A percentile compares a stretch with the other conserved stretches of the same genome.
phyloP scores from a whole-genome alignment of 1,140 invertebrate genomes.

The Hyphantria cunea region DNA sequence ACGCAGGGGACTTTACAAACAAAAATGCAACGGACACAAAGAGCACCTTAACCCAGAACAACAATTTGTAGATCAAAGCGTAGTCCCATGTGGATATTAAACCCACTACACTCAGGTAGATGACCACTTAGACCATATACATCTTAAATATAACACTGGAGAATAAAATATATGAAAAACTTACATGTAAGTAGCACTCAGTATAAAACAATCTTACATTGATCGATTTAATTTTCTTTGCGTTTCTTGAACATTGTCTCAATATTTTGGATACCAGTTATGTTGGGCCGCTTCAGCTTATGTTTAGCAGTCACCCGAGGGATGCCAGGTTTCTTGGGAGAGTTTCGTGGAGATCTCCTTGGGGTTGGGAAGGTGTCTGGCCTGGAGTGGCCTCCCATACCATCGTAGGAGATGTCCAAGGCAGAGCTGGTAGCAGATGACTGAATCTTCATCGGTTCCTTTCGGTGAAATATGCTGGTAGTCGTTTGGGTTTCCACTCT shows the following conservation, averaged over 20 bases:
- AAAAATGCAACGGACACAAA: too few species aligned
- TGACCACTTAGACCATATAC: too few species aligned
- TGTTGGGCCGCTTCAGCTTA: slow-evolving; percentile 52
- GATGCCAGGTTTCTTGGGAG: slow-evolving; percentile 39
- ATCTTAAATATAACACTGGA: too few species aligned
- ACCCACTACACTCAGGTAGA: too few species aligned
- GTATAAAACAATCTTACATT: too few species aligned
- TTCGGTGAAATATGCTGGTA: slow-evolving; percentile 62
- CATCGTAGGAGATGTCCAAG: slow-evolving; percentile 59
- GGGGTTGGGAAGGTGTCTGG: slow-evolving; percentile 61
- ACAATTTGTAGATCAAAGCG: too few species aligned
- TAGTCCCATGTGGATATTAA: too few species aligned
- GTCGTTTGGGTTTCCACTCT: slow-evolving; percentile 15
- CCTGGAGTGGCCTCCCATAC: slow-evolving; percentile 71
- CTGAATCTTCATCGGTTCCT: slow-evolving; percentile 40
- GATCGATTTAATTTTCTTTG: slow-evolving; percentile 29
- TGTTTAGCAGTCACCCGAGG: slow-evolving; percentile 59
- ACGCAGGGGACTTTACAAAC: too few species aligned
- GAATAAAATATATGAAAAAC: too few species aligned
- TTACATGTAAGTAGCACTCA: too few species aligned
- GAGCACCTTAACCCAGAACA: too few species aligned
- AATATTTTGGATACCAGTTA: slow-evolving; percentile 50
- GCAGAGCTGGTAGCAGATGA: slow-evolving; percentile 27
- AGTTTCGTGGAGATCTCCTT: slow-evolving; percentile 34
- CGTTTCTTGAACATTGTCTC: slow-evolving; percentile 53